phyloP scores from a whole-genome alignment of 2,113 vertebrate genomes.

The Nannobrachium achirus region DNA sequence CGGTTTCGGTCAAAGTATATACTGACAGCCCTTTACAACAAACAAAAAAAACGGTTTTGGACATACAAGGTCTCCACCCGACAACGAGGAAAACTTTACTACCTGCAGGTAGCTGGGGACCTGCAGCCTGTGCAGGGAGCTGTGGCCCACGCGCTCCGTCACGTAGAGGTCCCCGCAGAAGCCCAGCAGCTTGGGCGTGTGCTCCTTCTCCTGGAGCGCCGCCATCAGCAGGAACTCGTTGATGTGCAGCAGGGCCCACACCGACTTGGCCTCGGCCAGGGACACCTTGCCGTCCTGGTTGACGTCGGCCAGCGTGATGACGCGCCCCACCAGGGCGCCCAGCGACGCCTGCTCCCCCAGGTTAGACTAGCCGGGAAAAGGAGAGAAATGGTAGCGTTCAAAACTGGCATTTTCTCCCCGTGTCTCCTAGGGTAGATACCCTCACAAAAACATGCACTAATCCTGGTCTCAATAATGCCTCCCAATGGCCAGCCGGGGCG shows the following conservation, averaged over 20 bases:
- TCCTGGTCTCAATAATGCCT: no score
- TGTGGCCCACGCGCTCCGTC: conserved; percentile 85
- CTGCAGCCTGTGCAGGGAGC: conserved; percentile 83
- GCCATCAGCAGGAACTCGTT: conserved; percentile 93
- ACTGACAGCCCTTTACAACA: no score
- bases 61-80: no score
- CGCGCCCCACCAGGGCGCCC: conserved; percentile 80
- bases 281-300: conserved; percentile 91
- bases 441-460: no score
- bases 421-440: no score
- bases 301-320: conserved; percentile 89
- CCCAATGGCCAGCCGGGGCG: no score
- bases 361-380: conserved; percentile 79
- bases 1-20: no score
- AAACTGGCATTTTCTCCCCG: no score
- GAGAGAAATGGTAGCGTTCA: conserved; percentile 12
- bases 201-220: conserved; percentile 89
- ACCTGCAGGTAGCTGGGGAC: conserved; percentile 81
- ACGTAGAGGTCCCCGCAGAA: conserved; percentile 93
- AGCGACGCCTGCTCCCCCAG: conserved; percentile 91
- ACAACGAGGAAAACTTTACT: no score
- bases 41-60: no score
- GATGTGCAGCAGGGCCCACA: conserved; percentile 94
- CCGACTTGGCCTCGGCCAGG: conserved; percentile 93
- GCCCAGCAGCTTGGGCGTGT: conserved; percentile 89